phyloP scores from a whole-genome alignment of 2,888 invertebrate species.

The Biston stratarius region DNA sequence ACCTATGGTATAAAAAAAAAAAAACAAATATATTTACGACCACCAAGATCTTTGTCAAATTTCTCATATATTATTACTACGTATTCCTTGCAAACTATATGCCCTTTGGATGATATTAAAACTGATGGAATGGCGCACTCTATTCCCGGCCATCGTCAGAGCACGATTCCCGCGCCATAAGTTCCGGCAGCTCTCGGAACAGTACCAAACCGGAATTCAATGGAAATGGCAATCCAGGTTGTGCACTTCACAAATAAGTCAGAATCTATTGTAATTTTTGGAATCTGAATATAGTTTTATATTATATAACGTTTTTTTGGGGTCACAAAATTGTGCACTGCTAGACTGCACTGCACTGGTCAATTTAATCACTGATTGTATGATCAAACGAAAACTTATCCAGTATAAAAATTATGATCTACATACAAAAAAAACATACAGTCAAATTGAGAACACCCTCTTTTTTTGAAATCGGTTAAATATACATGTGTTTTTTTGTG shows the following conservation, averaged over 20 bases:
- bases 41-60: background rate
- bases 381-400: too few species aligned
- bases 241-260: background rate
- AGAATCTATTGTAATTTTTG: background rate
- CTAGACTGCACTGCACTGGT: too few species aligned
- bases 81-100: background rate
- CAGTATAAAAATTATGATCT: too few species aligned
- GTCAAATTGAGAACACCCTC: too few species aligned
- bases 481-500: too few species aligned
- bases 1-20: too few species aligned
- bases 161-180: slow-evolving; percentile 7
- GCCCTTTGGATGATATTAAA: slow-evolving; percentile 9
- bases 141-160: slow-evolving; percentile 17
- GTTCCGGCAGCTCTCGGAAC: slow-evolving; percentile 11
- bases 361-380: too few species aligned
- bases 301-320: too few species aligned
- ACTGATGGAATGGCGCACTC: slow-evolving; percentile 7
- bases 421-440: too few species aligned
- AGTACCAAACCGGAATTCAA: background rate
- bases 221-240: background rate
- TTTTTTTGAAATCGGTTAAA: too few species aligned
- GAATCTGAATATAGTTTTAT: background rate
- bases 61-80: background rate
- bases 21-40: too few species aligned
- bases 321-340: too few species aligned